phyloP scores from a whole-genome alignment of 2,888 invertebrate species.

The Pristionchus entomophagus region DNA sequence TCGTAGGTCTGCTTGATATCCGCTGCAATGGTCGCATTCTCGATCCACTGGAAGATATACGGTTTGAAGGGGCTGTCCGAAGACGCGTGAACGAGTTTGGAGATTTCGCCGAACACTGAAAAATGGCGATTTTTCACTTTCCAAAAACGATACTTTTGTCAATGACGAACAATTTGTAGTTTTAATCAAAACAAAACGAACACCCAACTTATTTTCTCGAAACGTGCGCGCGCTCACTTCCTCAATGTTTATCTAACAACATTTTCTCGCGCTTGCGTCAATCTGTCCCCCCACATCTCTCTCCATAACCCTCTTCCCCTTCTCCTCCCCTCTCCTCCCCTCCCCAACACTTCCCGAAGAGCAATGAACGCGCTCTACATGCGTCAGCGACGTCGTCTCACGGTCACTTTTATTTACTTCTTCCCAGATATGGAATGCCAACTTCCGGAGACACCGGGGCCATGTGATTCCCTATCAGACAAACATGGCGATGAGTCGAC shows the following conservation, averaged over 20 bases:
- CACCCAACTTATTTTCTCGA: neutral
- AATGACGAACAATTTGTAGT: no score
- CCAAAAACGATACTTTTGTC: no score
- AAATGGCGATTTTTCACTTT: no score
- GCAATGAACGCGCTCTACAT: no score
- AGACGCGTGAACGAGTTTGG: neutral
- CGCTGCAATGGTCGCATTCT: neutral
- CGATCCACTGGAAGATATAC: neutral
- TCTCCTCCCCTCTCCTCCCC: neutral
- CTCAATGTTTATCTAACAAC: conserved; percentile 1
- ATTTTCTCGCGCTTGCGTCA: neutral
- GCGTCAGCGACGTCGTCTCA: neutral
- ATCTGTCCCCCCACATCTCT: neutral
- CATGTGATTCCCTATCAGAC: conserved; percentile 3
- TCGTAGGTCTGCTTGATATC: conserved; percentile 4
- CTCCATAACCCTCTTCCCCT: neutral
- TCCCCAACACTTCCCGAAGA: neutral
- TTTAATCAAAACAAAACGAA: no score
- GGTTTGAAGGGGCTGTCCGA: conserved; percentile 21
- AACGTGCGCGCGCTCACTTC: neutral
- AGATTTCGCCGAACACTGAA: conserved; percentile 10
- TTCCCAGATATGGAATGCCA: no score
- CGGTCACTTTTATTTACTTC: conserved; percentile 18
- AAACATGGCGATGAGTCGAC: neutral
- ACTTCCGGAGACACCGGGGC: no score